A percentile compares a stretch with the other conserved stretches of the same genome.
phyloP scores from a whole-genome alignment of 1,140 invertebrate genomes.

The Drosophila grimshawi region DNA sequence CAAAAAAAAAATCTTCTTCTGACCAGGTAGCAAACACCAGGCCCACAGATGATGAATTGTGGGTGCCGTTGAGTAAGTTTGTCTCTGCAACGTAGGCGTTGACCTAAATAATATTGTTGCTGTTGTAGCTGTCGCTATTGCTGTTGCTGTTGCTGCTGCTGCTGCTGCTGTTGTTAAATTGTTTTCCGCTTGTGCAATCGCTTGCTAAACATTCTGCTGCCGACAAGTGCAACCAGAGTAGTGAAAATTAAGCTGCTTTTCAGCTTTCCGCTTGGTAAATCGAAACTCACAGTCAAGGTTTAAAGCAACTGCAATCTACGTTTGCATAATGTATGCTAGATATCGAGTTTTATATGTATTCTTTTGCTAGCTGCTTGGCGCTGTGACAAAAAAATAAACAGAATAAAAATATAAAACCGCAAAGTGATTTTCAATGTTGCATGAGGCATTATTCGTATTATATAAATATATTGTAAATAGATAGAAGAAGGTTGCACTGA shows the following conservation, averaged over 20 bases:
- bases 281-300: slow-evolving; percentile 70
- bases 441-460: slow-evolving; percentile 45
- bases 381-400: slow-evolving; percentile 51
- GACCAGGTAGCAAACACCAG: slow-evolving; percentile 73
- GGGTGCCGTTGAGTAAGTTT: slow-evolving; percentile 77
- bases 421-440: slow-evolving; percentile 78
- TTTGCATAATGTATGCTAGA: slow-evolving; percentile 32
- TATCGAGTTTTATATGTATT: slow-evolving; percentile 16
- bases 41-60: slow-evolving; percentile 70
- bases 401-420: slow-evolving; percentile 46
- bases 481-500: slow-evolving; percentile 26
- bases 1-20: slow-evolving; percentile 49
- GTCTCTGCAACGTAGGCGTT: slow-evolving; percentile 75
- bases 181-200: slow-evolving; percentile 78
- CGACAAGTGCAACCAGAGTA: slow-evolving; percentile 73
- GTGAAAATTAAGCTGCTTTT: slow-evolving; percentile 34
- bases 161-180: slow-evolving; percentile 63
- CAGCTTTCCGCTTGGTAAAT: slow-evolving; percentile 41
- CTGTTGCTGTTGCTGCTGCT: slow-evolving; percentile 32
- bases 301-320: slow-evolving; percentile 3
- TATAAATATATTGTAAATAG: slow-evolving; percentile 50
- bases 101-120: slow-evolving; percentile 71
- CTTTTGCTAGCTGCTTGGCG: slow-evolving; percentile 49
- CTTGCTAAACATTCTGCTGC: slow-evolving; percentile 62
- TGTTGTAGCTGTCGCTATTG: slow-evolving; percentile 43